Evolutionary conservation across 2,113 vertebrate genomes (phyloP).

Genomic region (Pachyramphus minor): DNA sequence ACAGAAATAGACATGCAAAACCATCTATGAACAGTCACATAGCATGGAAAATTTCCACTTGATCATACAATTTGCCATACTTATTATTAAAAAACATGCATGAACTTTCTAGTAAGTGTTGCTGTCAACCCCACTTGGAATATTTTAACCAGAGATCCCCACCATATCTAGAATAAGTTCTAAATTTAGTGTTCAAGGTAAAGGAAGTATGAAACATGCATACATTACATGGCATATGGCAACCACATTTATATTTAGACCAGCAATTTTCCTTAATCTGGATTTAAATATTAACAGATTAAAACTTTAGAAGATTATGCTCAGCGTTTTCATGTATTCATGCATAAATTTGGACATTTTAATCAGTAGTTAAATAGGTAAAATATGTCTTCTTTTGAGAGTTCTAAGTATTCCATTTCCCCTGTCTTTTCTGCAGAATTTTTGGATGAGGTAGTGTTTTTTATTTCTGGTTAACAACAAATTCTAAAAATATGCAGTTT

Average conservation of each 20-base stretch:
- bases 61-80: not conserved
- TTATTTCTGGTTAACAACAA: not conserved
- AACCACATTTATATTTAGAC: not conserved
- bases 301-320: not conserved
- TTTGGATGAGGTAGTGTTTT: not conserved
- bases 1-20: not conserved
- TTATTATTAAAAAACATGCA: not conserved
- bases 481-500: not conserved
- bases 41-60: not conserved
- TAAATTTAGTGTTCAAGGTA: not conserved
- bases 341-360: not conserved
- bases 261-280: not conserved
- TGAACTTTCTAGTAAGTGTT: not conserved
- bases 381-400: not conserved
- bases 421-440: not conserved
- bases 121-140: not conserved
- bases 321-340: not conserved
- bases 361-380: not conserved
- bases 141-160: not conserved
- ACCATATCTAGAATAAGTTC: not conserved
- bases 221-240: not conserved
- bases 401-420: not conserved
- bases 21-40: not conserved
- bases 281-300: not conserved
- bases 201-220: not conserved